Evolutionary conservation across 1,140 invertebrate species (phyloP).

Genomic region (Arion vulgaris): DNA sequence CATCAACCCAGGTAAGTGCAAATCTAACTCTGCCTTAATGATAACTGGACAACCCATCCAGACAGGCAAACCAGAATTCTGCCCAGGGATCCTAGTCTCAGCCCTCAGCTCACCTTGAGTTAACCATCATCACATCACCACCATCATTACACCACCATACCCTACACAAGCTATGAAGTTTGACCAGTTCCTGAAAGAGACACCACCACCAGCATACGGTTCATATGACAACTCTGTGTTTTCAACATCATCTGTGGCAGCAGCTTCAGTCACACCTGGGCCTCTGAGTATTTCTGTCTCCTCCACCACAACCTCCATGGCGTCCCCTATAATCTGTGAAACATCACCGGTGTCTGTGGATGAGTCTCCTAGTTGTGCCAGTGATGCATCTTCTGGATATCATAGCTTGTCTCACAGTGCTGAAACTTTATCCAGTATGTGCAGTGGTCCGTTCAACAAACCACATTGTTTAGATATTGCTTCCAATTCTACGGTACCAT

Average conservation of each 20-base stretch:
- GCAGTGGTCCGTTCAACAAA: background rate
- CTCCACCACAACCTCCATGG: background rate
- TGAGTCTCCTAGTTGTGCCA: constrained; percentile 37
- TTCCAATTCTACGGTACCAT: background rate
- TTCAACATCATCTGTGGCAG: background rate
- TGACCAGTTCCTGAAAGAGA: background rate
- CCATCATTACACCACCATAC: constrained; percentile 36
- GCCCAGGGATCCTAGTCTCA: background rate
- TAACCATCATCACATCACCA: constrained; percentile 39
- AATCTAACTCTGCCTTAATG: background rate
- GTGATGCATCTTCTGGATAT: constrained; percentile 31
- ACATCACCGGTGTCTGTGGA: constrained; percentile 35
- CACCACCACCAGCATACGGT: constrained; percentile 3
- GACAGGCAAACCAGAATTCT: background rate
- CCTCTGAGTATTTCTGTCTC: constrained; percentile 23
- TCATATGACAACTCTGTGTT: constrained; percentile 16
- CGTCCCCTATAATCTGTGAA: constrained; percentile 33
- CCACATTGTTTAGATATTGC: constrained; percentile 17
- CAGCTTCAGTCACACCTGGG: background rate
- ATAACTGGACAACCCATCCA: too few relatives aligned
- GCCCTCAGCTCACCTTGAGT: constrained; percentile 5
- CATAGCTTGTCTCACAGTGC: constrained; percentile 26
- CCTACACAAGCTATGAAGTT: background rate
- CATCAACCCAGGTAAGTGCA: too few relatives aligned
- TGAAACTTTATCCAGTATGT: background rate